Conservation (phyloP, 2,888 invertebrate species). For the Acronicta psi region DNA sequence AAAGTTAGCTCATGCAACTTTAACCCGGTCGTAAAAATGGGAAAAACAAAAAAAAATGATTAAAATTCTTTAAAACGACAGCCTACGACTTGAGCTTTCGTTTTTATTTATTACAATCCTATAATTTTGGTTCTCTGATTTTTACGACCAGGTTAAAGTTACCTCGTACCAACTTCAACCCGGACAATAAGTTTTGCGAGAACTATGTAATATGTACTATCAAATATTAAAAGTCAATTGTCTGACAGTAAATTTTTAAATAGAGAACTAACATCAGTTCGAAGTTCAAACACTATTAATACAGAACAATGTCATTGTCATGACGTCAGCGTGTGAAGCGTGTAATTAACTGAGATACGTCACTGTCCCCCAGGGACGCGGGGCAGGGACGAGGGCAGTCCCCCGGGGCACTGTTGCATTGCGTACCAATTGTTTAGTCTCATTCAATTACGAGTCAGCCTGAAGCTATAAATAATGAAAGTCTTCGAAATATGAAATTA, state of each 20-base stretch:
- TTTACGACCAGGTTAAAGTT: too few relatives aligned
- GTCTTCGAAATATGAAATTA: slow-evolving; percentile 13
- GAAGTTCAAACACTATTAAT: slow-evolving; percentile 54
- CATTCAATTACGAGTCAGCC: slow-evolving; percentile 47
- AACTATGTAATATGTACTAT: too few relatives aligned
- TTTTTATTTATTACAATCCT: too few relatives aligned
- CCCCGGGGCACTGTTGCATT: slow-evolving; percentile 51
- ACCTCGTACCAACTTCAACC: too few relatives aligned
- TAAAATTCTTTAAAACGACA: too few relatives aligned
- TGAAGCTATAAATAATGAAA: slow-evolving; percentile 8
- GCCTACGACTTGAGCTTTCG: too few relatives aligned
- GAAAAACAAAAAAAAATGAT: too few relatives aligned
- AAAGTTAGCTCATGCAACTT: too few relatives aligned
- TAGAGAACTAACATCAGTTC: slow-evolving; percentile 24
- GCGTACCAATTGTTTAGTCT: slow-evolving; percentile 54
- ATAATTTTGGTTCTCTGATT: too few relatives aligned
- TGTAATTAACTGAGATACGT: slow-evolving; percentile 63
- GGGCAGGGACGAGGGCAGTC: slow-evolving; percentile 29
- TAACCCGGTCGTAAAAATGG: too few relatives aligned
- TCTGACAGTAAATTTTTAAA: slow-evolving; percentile 25
- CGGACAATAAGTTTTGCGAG: too few relatives aligned
- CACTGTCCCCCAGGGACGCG: slow-evolving; percentile 17
- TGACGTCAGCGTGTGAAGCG: slow-evolving; percentile 58
- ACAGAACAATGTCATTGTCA: slow-evolving; percentile 56
- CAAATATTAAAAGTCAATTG: background rate